These are phyloP conservation scores for Dysidea cf. avara DNA, from an alignment of 37 sponge, comb jelly and placozoan genomes.

Conservation along the genomic window DNA sequence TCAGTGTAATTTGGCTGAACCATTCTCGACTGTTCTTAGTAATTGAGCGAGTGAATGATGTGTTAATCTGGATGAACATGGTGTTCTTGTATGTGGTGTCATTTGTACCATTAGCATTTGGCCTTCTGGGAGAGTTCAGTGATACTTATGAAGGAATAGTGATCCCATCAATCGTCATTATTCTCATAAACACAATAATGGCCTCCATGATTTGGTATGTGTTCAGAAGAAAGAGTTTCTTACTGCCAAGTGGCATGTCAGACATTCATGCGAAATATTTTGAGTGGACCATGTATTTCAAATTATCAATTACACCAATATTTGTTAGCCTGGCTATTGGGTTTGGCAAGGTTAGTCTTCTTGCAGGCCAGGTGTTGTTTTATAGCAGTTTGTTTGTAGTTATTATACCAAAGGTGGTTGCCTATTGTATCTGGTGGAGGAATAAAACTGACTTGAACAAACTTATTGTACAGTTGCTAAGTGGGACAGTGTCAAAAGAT, in stretches of 20 bases:
- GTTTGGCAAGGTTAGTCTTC: background rate
- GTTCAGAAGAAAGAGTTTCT: constrained; percentile 27
- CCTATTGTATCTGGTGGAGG: constrained; percentile 18
- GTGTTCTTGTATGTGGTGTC: too few relatives aligned
- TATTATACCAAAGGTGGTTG: background rate
- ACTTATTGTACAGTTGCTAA: too few relatives aligned
- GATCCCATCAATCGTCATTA: too few relatives aligned
- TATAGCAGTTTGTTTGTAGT: too few relatives aligned
- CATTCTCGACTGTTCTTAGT: constrained; percentile 58
- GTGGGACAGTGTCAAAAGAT: too few relatives aligned
- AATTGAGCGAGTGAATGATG: too few relatives aligned
- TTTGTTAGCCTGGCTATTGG: constrained; percentile 33
- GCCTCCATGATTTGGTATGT: constrained; percentile 21
- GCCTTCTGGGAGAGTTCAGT: too few relatives aligned
- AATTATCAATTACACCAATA: constrained; percentile 27
- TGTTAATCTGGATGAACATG: too few relatives aligned
- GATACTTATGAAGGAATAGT: too few relatives aligned
- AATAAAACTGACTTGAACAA: too few relatives aligned
- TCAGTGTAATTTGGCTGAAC: background rate
- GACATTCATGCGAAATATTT: constrained; percentile 11
- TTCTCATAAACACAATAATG: too few relatives aligned
- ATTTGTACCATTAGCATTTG: too few relatives aligned
- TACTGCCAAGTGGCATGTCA: constrained; percentile 49
- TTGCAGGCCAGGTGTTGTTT: background rate
- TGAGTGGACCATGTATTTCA: constrained; percentile 25